phyloP scores from a whole-genome alignment of 2,797 vertebrate species.

The Anniella stebbinsi region DNA sequence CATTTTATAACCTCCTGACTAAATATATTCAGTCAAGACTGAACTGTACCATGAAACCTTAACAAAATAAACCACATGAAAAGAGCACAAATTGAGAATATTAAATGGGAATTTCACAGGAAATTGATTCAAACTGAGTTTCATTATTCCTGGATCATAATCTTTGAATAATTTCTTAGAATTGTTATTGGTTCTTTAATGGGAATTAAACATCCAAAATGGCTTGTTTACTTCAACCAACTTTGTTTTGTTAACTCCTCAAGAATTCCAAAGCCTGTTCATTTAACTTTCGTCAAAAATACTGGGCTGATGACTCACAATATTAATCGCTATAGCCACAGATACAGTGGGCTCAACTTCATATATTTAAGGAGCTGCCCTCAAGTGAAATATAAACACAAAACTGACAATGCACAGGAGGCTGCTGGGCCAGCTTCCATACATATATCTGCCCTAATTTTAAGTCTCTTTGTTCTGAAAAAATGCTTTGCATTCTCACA shows the following conservation, averaged over 20 bases:
- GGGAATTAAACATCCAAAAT: constrained; percentile 52
- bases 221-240: constrained; percentile 65
- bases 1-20: constrained; percentile 71
- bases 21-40: constrained; percentile 67
- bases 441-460: neutral
- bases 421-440: too few relatives aligned
- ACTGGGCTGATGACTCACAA: constrained; percentile 14
- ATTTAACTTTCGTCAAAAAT: constrained; percentile 58
- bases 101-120: constrained; percentile 72
- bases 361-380: neutral
- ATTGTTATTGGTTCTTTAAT: constrained; percentile 64
- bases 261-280: constrained; percentile 61
- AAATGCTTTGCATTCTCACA: neutral
- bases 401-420: neutral
- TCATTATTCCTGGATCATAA: constrained; percentile 74
- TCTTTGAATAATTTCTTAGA: constrained; percentile 67
- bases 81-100: constrained; percentile 73
- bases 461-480: neutral
- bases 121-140: constrained; percentile 74
- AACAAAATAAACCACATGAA: constrained; percentile 78
- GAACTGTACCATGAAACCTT: constrained; percentile 69
- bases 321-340: neutral
- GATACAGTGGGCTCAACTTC: neutral
- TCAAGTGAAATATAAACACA: neutral
- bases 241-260: constrained; percentile 58